These are phyloP conservation scores for Caenorhabditis sp. DNA, from an alignment of 2,888 invertebrate genomes.

Conservation along the genomic window DNA sequence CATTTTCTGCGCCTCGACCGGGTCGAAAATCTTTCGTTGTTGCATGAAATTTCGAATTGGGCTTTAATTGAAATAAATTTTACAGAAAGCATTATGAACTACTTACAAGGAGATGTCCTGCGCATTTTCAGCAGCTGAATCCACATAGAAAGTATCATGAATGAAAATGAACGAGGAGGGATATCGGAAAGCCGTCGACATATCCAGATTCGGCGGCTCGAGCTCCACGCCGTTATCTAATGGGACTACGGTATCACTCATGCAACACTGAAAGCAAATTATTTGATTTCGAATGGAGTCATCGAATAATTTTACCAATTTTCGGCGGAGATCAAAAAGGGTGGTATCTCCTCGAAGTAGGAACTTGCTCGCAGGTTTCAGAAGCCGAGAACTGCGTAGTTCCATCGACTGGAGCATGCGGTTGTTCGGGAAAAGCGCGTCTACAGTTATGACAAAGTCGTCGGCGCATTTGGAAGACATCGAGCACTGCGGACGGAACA, in stretches of 20 bases:
- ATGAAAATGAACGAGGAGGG: conserved; percentile 69
- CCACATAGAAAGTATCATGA: conserved; percentile 67
- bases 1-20: conserved; percentile 42
- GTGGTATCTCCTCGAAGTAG: conserved; percentile 60
- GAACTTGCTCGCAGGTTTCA: conserved; percentile 46
- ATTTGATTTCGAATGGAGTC: too few species aligned
- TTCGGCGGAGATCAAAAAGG: conserved; percentile 51
- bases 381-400: conserved; percentile 29
- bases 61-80: conserved; percentile 33
- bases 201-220: conserved; percentile 40
- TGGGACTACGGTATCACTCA: conserved; percentile 57
- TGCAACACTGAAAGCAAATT: conserved; percentile 52
- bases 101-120: conserved; percentile 30
- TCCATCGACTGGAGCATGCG: conserved; percentile 25
- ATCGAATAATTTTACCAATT: conserved; percentile 52
- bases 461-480: conserved; percentile 5
- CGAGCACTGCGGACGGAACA: conserved; percentile 25
- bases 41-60: conserved; percentile 67
- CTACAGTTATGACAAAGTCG: conserved; percentile 37
- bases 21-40: conserved; percentile 56
- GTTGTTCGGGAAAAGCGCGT: conserved; percentile 31
- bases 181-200: conserved; percentile 34
- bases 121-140: conserved; percentile 18
- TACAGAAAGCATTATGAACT: neutral
- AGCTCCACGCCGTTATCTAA: conserved; percentile 61